A percentile compares a stretch with the other conserved stretches of the same genome.
phyloP scores from a whole-genome alignment of 23 tunicate species.

The Phallusia fumigata region DNA sequence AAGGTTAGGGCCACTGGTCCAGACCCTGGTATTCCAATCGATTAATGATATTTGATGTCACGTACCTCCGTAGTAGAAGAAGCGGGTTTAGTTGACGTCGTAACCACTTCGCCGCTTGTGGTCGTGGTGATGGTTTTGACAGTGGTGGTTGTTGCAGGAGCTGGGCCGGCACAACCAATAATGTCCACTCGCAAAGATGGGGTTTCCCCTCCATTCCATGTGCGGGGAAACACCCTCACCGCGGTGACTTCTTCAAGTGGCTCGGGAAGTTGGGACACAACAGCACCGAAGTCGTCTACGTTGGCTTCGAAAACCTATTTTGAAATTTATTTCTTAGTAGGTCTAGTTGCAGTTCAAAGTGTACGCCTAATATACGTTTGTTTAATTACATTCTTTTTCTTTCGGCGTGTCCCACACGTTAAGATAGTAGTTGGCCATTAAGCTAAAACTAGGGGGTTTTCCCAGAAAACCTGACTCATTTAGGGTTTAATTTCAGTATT shows the following conservation, averaged over 20 bases:
- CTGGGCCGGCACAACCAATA: conserved; percentile 50
- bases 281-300: conserved; percentile 35
- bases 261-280: conserved; percentile 20
- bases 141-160: conserved; percentile 49
- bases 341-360: too few species aligned
- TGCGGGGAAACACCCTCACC: conserved; percentile 43
- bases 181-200: conserved; percentile 58
- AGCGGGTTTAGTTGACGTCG: conserved; percentile 30
- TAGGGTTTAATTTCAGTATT: too few species aligned
- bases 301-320: conserved; percentile 56
- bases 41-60: not conserved
- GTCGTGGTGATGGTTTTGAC: conserved; percentile 50
- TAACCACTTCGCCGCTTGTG: conserved; percentile 33
- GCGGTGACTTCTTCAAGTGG: conserved; percentile 44
- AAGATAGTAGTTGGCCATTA: too few species aligned
- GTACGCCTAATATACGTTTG: too few species aligned
- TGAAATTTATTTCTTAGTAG: too few species aligned
- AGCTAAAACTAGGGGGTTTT: too few species aligned
- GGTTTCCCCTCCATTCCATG: conserved; percentile 34
- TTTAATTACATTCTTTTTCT: too few species aligned
- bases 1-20: too few species aligned
- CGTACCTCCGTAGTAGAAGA: conserved; percentile 1
- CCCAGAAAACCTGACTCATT: too few species aligned
- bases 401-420: too few species aligned
- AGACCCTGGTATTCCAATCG: too few species aligned